Evolutionary conservation across 2,113 vertebrate genomes (phyloP).

Genomic region (Turdus rufiventris): DNA sequence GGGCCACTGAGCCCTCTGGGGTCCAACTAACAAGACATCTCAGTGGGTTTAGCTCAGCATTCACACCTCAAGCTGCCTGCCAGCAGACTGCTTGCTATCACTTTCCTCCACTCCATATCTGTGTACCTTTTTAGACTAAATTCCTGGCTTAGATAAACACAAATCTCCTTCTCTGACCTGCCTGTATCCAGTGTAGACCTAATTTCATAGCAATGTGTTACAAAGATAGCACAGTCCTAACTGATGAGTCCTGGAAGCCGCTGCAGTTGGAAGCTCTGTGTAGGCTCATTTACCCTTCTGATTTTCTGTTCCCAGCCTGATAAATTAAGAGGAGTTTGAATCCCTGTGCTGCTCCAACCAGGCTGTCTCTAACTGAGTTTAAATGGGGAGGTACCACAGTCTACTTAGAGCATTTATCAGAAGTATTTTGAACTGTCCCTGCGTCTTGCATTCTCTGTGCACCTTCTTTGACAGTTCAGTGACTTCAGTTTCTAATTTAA

Average conservation of each 20-base stretch:
- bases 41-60: background rate
- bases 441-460: background rate
- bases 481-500: conserved; percentile 16
- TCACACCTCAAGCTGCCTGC: conserved; percentile 22
- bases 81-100: conserved; percentile 1
- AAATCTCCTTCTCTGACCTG: conserved; percentile 8
- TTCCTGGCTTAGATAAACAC: conserved; percentile 2
- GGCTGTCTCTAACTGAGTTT: background rate
- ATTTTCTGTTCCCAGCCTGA: background rate
- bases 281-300: background rate
- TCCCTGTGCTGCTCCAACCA: background rate
- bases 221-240: conserved; percentile 34
- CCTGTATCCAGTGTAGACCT: background rate
- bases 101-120: background rate
- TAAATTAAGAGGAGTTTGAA: background rate
- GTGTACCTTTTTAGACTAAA: conserved; percentile 28
- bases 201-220: conserved; percentile 46
- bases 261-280: background rate
- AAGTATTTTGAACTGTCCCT: background rate
- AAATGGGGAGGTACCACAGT: background rate
- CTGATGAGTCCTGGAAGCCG: background rate
- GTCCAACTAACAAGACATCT: background rate
- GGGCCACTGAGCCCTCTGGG: background rate
- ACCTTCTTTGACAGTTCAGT: background rate
- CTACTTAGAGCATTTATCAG: background rate